phyloP scores from a whole-genome alignment of 2,113 vertebrate genomes.

The Mobula birostris region DNA sequence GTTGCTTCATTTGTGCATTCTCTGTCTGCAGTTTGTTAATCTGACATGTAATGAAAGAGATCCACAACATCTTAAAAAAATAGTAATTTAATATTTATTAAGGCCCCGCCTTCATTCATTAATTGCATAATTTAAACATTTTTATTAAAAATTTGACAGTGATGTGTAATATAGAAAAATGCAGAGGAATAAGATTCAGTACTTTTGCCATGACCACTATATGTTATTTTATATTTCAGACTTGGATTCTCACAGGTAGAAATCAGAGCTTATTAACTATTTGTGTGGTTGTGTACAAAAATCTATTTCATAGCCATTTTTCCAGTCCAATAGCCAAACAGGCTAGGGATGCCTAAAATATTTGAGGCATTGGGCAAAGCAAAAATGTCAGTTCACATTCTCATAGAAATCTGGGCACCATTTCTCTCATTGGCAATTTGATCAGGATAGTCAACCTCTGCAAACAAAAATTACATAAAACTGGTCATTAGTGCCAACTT shows the following conservation, averaged over 20 bases:
- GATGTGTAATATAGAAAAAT: not conserved
- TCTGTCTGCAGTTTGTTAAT: slow-evolving; percentile 96
- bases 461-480: not conserved
- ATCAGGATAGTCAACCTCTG: not conserved
- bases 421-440: not conserved
- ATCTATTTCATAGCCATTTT: not conserved
- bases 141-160: not conserved
- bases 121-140: not conserved
- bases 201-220: not conserved
- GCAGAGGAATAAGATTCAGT: not conserved
- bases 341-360: not conserved
- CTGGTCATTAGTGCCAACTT: not conserved
- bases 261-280: not conserved
- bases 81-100: not conserved
- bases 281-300: not conserved
- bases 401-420: not conserved
- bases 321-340: not conserved
- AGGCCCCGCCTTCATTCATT: not conserved
- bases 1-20: slow-evolving; percentile 77
- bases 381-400: not conserved
- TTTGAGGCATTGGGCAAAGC: not conserved
- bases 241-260: not conserved
- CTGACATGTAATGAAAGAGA: slow-evolving; percentile 52
- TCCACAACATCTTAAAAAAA: slow-evolving; percentile 21
- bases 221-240: slow-evolving; percentile 10